A percentile compares a stretch with the other conserved stretches of the same genome.
phyloP scores from a whole-genome alignment of 2,888 invertebrate species.

The Xestobium rufovillosum region DNA sequence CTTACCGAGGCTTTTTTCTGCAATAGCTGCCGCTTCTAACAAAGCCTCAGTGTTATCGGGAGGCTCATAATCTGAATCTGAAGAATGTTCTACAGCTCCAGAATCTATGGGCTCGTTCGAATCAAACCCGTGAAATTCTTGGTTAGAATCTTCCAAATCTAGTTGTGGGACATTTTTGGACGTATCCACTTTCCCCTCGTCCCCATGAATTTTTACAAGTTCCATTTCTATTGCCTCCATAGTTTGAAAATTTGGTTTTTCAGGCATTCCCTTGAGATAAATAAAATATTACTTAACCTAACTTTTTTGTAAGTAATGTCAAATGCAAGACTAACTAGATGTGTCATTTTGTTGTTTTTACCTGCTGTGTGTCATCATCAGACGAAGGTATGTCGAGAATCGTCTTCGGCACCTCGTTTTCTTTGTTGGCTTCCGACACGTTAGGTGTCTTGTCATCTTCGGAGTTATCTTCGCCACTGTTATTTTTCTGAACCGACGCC shows the following conservation, averaged over 20 bases:
- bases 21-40: conserved; percentile 29
- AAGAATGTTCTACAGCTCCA: conserved; percentile 35
- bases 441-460: conserved; percentile 28
- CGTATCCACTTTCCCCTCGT: conserved; percentile 17
- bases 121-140: conserved; percentile 23
- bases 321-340: background rate
- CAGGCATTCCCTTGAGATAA: conserved; percentile 7
- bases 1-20: conserved; percentile 28
- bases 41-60: conserved; percentile 24
- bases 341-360: no score
- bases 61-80: conserved; percentile 37
- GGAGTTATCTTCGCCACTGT: conserved; percentile 3
- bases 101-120: conserved; percentile 32
- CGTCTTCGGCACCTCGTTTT: conserved; percentile 34
- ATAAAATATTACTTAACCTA: conserved; percentile 12
- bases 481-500: conserved; percentile 22
- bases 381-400: conserved; percentile 40
- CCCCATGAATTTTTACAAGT: conserved; percentile 37
- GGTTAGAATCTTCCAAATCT: conserved; percentile 18
- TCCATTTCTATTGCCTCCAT: conserved; percentile 40
- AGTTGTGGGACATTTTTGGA: conserved; percentile 5
- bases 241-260: conserved; percentile 26
- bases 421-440: conserved; percentile 22
- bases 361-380: conserved; percentile 36
- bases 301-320: conserved; percentile 2